Conservation (phyloP, 2,113 vertebrate species). For the Grammomys surdaster region DNA sequence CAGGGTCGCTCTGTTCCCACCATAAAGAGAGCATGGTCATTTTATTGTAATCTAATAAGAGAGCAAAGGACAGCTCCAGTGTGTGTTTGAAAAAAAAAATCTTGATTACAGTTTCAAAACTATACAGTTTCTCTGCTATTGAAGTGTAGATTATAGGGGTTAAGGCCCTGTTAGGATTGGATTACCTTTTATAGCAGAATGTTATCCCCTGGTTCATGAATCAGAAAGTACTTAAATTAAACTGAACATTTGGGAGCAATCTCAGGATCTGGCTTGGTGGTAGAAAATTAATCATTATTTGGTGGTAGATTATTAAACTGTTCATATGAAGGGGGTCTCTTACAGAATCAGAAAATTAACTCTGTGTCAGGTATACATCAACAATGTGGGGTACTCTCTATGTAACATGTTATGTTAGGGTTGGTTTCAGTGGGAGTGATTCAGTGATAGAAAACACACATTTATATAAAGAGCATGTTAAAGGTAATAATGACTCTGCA, state of each 20-base stretch:
- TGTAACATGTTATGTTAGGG: slow-evolving; percentile 33
- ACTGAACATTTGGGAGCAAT: slow-evolving; percentile 91
- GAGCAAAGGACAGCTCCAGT: slow-evolving; percentile 93
- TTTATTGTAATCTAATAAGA: slow-evolving; percentile 95
- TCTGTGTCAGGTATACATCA: slow-evolving; percentile 39
- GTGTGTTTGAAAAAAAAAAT: slow-evolving; percentile 92
- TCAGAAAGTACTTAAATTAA: slow-evolving; percentile 92
- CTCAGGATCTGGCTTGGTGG: slow-evolving; percentile 87
- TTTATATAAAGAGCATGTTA: slow-evolving; percentile 24
- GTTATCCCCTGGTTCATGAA: slow-evolving; percentile 92
- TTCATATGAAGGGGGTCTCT: slow-evolving; percentile 84
- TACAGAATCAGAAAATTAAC: slow-evolving; percentile 78
- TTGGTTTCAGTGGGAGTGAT: slow-evolving; percentile 7
- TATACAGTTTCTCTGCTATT: slow-evolving; percentile 91
- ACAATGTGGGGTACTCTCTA: background rate
- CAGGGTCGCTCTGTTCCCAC: slow-evolving; percentile 95
- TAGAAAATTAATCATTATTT: slow-evolving; percentile 91
- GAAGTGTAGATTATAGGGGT: slow-evolving; percentile 92
- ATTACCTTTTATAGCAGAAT: slow-evolving; percentile 91
- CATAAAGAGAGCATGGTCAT: slow-evolving; percentile 89
- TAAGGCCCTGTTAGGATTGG: slow-evolving; percentile 91
- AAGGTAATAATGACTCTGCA: background rate
- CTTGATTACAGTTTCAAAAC: slow-evolving; percentile 95
- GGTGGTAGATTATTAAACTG: slow-evolving; percentile 87
- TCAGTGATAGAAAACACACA: slow-evolving; percentile 49